phyloP scores from a whole-genome alignment of 2,888 invertebrate species.

The Geotrupes spiniger region DNA sequence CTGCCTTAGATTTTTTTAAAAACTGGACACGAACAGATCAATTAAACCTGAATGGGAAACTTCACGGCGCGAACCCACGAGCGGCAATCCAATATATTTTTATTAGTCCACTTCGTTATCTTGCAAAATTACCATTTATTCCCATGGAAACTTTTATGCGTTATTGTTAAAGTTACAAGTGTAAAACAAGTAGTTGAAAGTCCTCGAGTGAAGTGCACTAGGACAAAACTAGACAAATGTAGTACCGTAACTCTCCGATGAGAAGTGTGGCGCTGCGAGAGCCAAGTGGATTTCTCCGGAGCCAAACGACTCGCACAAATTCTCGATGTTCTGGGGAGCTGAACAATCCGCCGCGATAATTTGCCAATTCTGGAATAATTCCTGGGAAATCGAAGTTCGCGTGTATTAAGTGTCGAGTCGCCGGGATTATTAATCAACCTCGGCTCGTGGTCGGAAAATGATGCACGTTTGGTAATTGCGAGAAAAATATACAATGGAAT shows the following conservation, averaged over 20 bases:
- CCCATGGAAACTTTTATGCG: slow-evolving; percentile 18
- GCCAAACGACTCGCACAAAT: slow-evolving; percentile 33
- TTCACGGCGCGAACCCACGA: no score
- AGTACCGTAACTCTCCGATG: slow-evolving; percentile 29
- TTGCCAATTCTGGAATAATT: slow-evolving; percentile 37
- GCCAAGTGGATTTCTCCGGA: slow-evolving; percentile 37
- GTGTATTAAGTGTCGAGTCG: no score
- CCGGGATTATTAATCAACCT: no score
- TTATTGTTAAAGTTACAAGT: slow-evolving; percentile 22
- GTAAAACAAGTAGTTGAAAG: slow-evolving; percentile 22
- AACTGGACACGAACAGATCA: no score
- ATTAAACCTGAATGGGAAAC: no score
- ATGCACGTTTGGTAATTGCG: no score
- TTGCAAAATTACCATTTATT: slow-evolving; percentile 19
- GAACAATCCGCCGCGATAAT: slow-evolving; percentile 36
- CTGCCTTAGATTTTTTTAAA: no score
- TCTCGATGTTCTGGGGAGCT: slow-evolving; percentile 28
- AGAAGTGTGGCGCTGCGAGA: slow-evolving; percentile 34
- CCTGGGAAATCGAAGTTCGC: slow-evolving; percentile 5
- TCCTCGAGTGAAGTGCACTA: slow-evolving; percentile 26
- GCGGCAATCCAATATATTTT: background rate
- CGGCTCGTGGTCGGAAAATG: no score
- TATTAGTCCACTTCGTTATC: background rate
- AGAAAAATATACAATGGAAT: no score
- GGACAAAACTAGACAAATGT: slow-evolving; percentile 29